These are phyloP conservation scores for Eretmocerus hayati DNA, from an alignment of 2,888 invertebrate species.

Conservation along the genomic window DNA sequence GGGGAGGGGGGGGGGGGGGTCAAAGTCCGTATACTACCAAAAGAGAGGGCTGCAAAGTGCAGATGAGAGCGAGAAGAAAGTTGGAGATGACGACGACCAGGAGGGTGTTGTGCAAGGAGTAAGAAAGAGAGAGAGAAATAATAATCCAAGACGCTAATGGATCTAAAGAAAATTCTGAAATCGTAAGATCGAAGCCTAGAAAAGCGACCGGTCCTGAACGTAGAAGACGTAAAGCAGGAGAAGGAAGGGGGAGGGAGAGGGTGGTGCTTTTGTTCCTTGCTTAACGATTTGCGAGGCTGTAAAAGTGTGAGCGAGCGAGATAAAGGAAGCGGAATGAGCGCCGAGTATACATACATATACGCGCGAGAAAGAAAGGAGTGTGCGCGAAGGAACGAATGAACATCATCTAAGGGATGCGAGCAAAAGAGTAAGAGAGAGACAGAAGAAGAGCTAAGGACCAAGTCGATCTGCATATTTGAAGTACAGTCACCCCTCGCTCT, in stretches of 20 bases:
- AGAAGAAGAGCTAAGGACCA: slow-evolving; percentile 11
- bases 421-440: not conserved
- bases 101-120: no score
- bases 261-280: slow-evolving; percentile 24
- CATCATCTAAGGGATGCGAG: not conserved
- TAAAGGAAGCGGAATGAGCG: no score
- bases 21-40: not conserved
- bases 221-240: no score
- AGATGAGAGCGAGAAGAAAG: no score
- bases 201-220: no score
- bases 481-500: slow-evolving; percentile 27
- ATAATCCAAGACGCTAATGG: slow-evolving; percentile 23
- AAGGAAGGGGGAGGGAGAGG: no score
- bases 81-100: not conserved
- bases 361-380: slow-evolving; percentile 3
- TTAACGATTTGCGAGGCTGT: slow-evolving; percentile 24
- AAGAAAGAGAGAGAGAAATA: slow-evolving; percentile 18
- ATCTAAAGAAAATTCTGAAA: slow-evolving; percentile 22
- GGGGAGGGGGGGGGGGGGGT: not conserved
- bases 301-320: slow-evolving; percentile 22
- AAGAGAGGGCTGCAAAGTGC: not conserved
- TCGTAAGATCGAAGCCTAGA: slow-evolving; percentile 20
- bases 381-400: not conserved
- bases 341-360: no score
- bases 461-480: slow-evolving; percentile 25